Evolutionary conservation across 2,113 vertebrate species (phyloP), one percentile per base, ranked within the genome.

Genomic region (Osmerus mordax): DNA sequence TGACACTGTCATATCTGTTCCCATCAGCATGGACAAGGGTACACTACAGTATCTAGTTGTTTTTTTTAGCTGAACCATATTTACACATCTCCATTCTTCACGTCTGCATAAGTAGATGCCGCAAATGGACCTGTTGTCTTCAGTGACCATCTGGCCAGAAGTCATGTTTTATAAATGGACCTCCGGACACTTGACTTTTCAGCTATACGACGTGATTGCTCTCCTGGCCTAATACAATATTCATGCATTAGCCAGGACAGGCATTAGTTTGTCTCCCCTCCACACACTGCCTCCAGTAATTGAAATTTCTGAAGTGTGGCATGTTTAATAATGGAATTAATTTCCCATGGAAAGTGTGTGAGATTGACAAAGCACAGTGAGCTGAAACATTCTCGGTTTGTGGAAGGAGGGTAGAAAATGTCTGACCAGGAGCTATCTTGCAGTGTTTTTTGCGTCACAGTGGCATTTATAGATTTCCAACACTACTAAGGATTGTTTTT

Each of bases 251-350:
- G 85, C 70, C 80, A 63, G 78, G 83, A 79, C 78, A 63, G 78
- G 79, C 82, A 79, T 87, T 79, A 78, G 77, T 78, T 82, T 87
- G 63, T 71, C 78, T 81, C 83, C 76, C 80, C 79, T 87, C 78
- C 80, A 84, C 80, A 66, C 68, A 81, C 83, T 80, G 87, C 83
- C 69, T 63, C 84, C 65, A 69, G 88, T 92, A 90, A 92, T 91
- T 92, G 89, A 92, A 90, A 91, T 90, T 91, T 91, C 86, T 92
- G 89, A 90, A 91, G 89, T 93, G 91, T 86, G 70, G 86, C 89
- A 78, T 93, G 91, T 91, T 90, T 90, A 92, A 91, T 92, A 92
- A 93, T 91, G 89, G 90, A 91, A 90, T 91, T 92, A 89, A 93
- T 93, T 92, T 92, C 83, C 90, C 87, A 80, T 92, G 90, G 83